Evolutionary conservation across 2,888 invertebrate genomes (phyloP), one percentile per base, ranked within the genome.

Genomic region (Nematopogon swammerdamellus): DNA sequence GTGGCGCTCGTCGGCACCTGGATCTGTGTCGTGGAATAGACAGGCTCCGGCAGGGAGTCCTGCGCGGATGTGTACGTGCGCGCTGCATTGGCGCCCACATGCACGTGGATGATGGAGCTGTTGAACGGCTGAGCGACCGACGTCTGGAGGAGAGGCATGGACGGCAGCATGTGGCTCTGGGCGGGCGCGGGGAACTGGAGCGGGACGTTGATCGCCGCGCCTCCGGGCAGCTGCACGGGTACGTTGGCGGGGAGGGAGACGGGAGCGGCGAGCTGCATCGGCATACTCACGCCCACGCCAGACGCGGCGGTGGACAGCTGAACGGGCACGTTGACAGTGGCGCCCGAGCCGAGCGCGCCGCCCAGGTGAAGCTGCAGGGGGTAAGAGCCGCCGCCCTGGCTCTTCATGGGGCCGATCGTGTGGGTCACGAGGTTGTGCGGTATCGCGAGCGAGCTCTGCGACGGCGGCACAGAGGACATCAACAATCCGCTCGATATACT

Each of bases 271-370:
- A 79, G 59, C 56, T 79, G 79, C 18, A 76, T 72, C 19, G 79
- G 75, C 42, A 79, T 72, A 65, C 73, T 79, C 42, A 79, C 76
- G 53, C 76, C 75, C 36, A 79, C 76, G 53, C 76, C 75, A 2
- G 75, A 74, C 44, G 65, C 69, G 25, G 76, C 70, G 36, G 74
- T 75, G 2, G 76, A 77, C 47, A 77, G 71, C 55, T 79, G 77
- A n/a, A 80, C 72, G 20, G 77, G 80, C 53, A 80, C 73, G 63
- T 76, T 76, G 42, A 79, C 76, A 48, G 79, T 76, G 18, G 79
- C 14, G 10, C 8, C 19, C 3, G 44, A 4, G 8, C 44, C 18
- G 11, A 19, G 3, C 3, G 16, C 10, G 18, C 44, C 18, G 19
- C 18, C 44, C 5, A 44, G 44, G 19, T 44, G 76, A 45, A 79